Evolutionary conservation across 2,113 vertebrate species (phyloP).

Genomic region (Mionectes macconnelli): DNA sequence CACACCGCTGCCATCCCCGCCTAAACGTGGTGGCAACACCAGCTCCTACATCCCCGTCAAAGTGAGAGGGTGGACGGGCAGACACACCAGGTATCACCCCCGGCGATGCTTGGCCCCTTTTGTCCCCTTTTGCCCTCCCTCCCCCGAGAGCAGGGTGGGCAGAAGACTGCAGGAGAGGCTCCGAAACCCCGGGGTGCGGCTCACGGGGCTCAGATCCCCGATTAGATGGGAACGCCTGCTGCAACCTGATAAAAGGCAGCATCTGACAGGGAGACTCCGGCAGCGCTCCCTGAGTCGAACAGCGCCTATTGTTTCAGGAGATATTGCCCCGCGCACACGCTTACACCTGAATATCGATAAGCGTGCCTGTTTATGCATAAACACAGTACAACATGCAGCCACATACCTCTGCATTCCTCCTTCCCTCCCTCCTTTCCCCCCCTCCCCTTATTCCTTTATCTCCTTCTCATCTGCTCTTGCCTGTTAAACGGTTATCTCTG

Average conservation of each 20-base stretch:
- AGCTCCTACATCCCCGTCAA: neutral
- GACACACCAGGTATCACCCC: neutral
- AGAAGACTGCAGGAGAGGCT: neutral
- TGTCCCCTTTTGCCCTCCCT: neutral
- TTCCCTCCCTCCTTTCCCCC: neutral
- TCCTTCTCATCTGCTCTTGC: neutral
- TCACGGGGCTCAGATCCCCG: conserved; percentile 33
- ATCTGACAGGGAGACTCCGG: conserved; percentile 21
- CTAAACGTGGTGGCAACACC: fast-evolving
- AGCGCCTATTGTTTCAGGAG: conserved; percentile 25
- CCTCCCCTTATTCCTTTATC: neutral
- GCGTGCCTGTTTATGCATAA: conserved; percentile 40
- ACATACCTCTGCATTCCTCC: conserved; percentile 35
- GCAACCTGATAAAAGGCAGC: conserved; percentile 49
- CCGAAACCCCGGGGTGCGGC: conserved; percentile 7
- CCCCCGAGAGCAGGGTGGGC: neutral
- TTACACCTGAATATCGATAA: conserved; percentile 49
- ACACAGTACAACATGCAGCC: conserved; percentile 17
- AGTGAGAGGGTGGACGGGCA: neutral
- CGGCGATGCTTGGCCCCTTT: neutral
- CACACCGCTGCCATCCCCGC: neutral
- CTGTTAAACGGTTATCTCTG: neutral
- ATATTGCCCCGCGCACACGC: neutral
- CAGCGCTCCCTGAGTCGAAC: neutral
- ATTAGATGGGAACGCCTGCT: conserved; percentile 62